Base-by-base conservation (phyloP, 1,140 invertebrate genomes). In the Panulirus ornatus region DNA sequence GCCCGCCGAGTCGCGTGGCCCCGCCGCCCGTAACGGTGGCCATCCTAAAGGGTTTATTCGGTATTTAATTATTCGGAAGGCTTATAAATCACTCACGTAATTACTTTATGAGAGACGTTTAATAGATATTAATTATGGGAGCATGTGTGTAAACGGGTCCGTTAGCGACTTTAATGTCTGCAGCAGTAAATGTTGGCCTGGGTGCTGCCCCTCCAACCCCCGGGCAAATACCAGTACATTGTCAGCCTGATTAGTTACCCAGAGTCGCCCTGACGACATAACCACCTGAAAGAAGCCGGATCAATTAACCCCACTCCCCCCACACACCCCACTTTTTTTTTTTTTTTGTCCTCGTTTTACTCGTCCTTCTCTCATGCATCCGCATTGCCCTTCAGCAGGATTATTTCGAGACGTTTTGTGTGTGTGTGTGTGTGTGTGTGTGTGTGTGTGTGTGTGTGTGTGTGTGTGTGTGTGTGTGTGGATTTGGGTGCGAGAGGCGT, bases 41-140 rank as follows among this genome's bases (percentile, higher is more conserved):
- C 54, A 54, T 38, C 66, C 19, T 54, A 58, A 82, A 63, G 79
- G 79, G 30, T 54, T 82, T 82, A 63, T 82, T 82, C 79, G n/a
- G 22, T 82, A 54, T 63, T 82, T 82, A 82, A 82, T 82, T 82
- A 82, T 54, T 63, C 79, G 34, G 54, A 38, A 66, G 79, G 47
- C n/a, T 82, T 82, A 82, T 82, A 82, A 82, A 82, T 82, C 79
- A 82, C 79, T 82, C 66, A 82, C 40, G 79, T 82, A 82, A 82
- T 82, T 82, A 82, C 79, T 82, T 82, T 82, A 82, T 63, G 79
- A 36, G 79, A 38, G 79, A 82, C 79, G 54, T 82, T 82, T 82
- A 82, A 82, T 82, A 82, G 79, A 82, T 58, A 82, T 36, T 82
- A 82, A 82, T 82, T 82, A 63, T 54, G 79, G 79, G 79, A 51